These are phyloP conservation scores for Telmatherina bonti DNA, from an alignment of 2,797 vertebrate genomes.

Conservation along the genomic window DNA sequence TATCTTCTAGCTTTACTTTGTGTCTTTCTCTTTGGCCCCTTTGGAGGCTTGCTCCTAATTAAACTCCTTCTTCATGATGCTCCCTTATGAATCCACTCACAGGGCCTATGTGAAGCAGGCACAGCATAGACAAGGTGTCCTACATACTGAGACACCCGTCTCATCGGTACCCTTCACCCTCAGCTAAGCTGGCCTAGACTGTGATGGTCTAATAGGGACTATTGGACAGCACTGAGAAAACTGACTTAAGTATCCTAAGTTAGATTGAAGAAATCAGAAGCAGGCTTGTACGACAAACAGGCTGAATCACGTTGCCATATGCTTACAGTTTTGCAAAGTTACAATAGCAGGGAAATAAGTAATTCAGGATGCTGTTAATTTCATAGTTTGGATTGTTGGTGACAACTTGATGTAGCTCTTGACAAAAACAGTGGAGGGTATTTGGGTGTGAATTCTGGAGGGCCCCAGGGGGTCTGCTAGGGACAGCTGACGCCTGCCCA, in stretches of 20 bases:
- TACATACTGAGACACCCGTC: constrained; percentile 82
- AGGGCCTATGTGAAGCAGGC: constrained; percentile 78
- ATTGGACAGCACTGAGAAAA: constrained; percentile 20
- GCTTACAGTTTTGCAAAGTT: constrained; percentile 18
- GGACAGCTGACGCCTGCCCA: constrained; percentile 82
- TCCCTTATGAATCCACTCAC: constrained; percentile 84
- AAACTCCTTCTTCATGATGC: constrained; percentile 84
- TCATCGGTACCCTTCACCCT: constrained; percentile 74
- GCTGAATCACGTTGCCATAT: constrained; percentile 9
- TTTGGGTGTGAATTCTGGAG: constrained; percentile 75
- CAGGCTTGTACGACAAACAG: neutral
- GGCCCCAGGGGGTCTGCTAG: constrained; percentile 72
- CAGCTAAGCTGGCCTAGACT: constrained; percentile 57
- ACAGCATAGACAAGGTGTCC: constrained; percentile 82
- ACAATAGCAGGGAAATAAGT: constrained; percentile 15
- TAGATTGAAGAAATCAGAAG: constrained; percentile 21
- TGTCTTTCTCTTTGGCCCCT: constrained; percentile 78
- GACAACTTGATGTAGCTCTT: constrained; percentile 61
- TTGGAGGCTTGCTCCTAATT: constrained; percentile 87
- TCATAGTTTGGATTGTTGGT: constrained; percentile 62
- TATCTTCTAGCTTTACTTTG: constrained; percentile 71
- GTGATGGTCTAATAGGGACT: constrained; percentile 26
- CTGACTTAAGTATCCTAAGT: constrained; percentile 15
- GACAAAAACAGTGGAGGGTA: constrained; percentile 54
- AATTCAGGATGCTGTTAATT: constrained; percentile 12